A percentile compares a stretch with the other conserved stretches of the same genome.
These are phyloP conservation scores for Apis mellifera DNA, from an alignment of 1,140 invertebrate genomes.

Conservation along the genomic window Amel_HAv3.1 CM009944.2:1886501-1887000, in stretches of 20 bases:
- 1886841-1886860: too few relatives aligned
- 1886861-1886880: too few relatives aligned
- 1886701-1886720: background rate
- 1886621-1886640: background rate
- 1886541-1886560: too few relatives aligned
- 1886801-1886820: constrained; percentile 13
- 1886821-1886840: too few relatives aligned
- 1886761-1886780: background rate
- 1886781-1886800: constrained; percentile 15
- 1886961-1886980: constrained; percentile 22
- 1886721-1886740: constrained; percentile 5
- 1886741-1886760: constrained; percentile 4
- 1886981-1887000: too few relatives aligned
- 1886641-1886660: background rate
- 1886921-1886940: constrained; percentile 62
- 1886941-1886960: constrained; percentile 45
- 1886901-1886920: constrained; percentile 12
- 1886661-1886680: background rate
- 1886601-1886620: too few relatives aligned
- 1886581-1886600: too few relatives aligned
- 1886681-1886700: background rate
- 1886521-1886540: too few relatives aligned
- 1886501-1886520: too few relatives aligned
- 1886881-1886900: too few relatives aligned
- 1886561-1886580: too few relatives aligned